Conservation (phyloP, 2,113 vertebrate genomes). For the Coryphaenoides rupestris region DNA sequence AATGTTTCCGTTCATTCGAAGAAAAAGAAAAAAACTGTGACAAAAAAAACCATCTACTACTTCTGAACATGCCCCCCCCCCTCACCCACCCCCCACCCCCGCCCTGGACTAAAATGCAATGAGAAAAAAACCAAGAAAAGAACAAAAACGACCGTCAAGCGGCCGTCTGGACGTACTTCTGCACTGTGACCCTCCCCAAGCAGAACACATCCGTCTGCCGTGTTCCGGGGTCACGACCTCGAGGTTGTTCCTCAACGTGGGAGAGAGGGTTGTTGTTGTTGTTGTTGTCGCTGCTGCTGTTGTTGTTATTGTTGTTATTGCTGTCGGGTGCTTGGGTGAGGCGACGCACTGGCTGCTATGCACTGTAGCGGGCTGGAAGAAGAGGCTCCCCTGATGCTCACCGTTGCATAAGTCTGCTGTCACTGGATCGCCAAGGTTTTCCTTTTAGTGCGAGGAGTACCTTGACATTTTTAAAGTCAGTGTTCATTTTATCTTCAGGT, state of each 20-base stretch:
- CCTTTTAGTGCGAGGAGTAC: neutral
- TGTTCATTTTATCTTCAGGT: constrained; percentile 1
- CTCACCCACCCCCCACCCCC: too few relatives aligned
- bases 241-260: neutral
- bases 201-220: too few relatives aligned
- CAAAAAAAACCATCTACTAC: neutral
- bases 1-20: too few relatives aligned
- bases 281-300: neutral
- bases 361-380: constrained; percentile 51
- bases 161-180: too few relatives aligned
- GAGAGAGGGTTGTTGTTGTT: neutral
- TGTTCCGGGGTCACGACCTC: neutral
- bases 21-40: neutral
- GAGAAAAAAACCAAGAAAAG: too few relatives aligned
- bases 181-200: too few relatives aligned
- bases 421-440: constrained; percentile 1
- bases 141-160: too few relatives aligned
- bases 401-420: constrained; percentile 4
- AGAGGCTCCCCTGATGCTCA: constrained; percentile 19
- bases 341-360: constrained; percentile 45
- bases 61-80: too few relatives aligned
- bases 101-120: too few relatives aligned
- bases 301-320: too few relatives aligned
- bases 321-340: neutral
- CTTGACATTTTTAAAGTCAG: constrained; percentile 15